These are phyloP conservation scores for Emys orbicularis DNA, from an alignment of 2,797 vertebrate genomes.

Conservation along the genomic window DNA sequence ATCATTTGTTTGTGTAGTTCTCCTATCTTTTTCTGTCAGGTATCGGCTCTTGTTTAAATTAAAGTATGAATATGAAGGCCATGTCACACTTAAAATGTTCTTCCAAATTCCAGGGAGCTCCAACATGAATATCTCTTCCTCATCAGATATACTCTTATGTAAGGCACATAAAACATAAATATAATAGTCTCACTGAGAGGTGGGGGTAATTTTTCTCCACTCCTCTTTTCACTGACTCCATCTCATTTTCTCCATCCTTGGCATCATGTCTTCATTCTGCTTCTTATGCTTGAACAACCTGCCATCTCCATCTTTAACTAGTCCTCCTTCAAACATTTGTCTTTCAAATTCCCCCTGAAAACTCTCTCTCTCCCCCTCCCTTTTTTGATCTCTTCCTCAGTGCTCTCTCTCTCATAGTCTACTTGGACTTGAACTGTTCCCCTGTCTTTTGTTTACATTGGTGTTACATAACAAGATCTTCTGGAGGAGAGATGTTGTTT, in stretches of 20 bases:
- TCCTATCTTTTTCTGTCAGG: not conserved
- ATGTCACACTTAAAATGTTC: not conserved
- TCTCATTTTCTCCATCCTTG: not conserved
- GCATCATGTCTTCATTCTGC: not conserved
- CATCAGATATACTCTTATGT: not conserved
- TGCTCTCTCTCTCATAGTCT: not conserved
- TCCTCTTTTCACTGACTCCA: not conserved
- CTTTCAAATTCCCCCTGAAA: not conserved
- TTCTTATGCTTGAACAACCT: not conserved
- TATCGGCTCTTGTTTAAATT: not conserved
- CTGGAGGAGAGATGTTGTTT: not conserved
- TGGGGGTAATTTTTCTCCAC: not conserved
- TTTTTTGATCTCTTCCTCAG: not conserved
- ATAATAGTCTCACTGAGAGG: not conserved
- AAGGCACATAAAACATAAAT: not conserved
- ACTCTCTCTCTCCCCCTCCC: not conserved
- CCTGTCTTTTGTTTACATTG: not conserved
- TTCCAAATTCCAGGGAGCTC: not conserved
- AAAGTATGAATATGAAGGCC: not conserved
- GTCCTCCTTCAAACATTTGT: not conserved
- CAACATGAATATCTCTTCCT: not conserved
- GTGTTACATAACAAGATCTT: not conserved
- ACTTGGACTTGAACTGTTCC: not conserved
- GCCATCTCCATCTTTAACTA: not conserved
- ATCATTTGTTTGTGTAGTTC: accelerated